Base-by-base conservation (phyloP, 2,113 vertebrate genomes). In the Melanerpes formicivorus region DNA sequence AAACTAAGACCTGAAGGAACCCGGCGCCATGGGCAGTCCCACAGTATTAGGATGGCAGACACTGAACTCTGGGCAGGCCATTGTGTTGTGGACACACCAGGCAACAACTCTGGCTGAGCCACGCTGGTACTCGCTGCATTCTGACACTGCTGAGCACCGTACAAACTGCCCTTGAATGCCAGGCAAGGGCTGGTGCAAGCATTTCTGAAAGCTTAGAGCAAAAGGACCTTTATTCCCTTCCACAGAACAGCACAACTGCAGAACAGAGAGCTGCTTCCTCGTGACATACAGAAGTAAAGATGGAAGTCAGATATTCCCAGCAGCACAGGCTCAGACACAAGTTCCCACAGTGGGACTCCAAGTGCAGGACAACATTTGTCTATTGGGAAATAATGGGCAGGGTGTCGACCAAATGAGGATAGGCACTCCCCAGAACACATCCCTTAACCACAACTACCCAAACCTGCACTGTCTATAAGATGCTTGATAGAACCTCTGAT, bases 61-160 rank as follows among this genome's bases (percentile, higher is more conserved):
- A 40, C 52, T 56, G 75, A 91, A 72, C 27, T 40, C 60, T 27
- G 44, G 44, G 27, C 87, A 82, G 80, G 34, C 30, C 65, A 58
- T 64, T 80, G 32, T 70, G 80, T 70, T 90, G 69, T 92, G 82
- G 91, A 91, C 93, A 91, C 27, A 90, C 50, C 74, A 91, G 69
- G 79, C 55, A 29, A 88, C 55, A 78, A 50, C 37, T 87, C 46
- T 77, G 67, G 70, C 79, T 54, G 74, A 48, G 59, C 42, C 73
- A 15, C 3, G 0, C 4, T 93, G 76, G 90, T 79, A 92, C 37
- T 64, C 50, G 59, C 63, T 60, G 17, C 26, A 58, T 85, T 92
- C 88, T 79, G 86, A 89, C 80, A 95, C 90, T 90, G 82, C 90
- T 84, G 77, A 94, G 48, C 32, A 63, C 62, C 91, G 88, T 84